Evolutionary conservation across 2,888 invertebrate genomes (phyloP).

Genomic region (Zygogramma bicolorata): DNA sequence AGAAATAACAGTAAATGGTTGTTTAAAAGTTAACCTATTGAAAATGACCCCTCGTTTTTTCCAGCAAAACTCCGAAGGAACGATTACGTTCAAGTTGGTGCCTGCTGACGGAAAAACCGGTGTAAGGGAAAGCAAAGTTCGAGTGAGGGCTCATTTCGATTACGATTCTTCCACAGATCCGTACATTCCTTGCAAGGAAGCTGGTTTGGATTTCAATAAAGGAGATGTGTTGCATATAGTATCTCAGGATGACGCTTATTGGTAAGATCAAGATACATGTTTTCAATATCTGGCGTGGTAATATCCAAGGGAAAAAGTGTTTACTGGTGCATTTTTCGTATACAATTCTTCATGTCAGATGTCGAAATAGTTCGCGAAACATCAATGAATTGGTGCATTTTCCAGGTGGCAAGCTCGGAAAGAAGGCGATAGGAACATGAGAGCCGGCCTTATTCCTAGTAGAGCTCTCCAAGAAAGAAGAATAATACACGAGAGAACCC

Average conservation of each 20-base stretch:
- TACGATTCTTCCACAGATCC: slow-evolving; percentile 91
- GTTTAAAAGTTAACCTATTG: too few relatives aligned
- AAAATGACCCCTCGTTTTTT: too few relatives aligned
- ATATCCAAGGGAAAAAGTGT: too few relatives aligned
- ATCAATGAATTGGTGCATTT: too few relatives aligned
- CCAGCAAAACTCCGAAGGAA: slow-evolving; percentile 94
- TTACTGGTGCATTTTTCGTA: too few relatives aligned
- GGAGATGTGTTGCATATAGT: slow-evolving; percentile 96
- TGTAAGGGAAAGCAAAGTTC: slow-evolving; percentile 89
- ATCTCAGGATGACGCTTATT: slow-evolving; percentile 86
- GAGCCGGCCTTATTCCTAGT: slow-evolving; percentile 96
- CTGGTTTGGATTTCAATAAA: slow-evolving; percentile 90
- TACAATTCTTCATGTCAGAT: too few relatives aligned
- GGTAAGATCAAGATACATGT: slow-evolving; percentile 68
- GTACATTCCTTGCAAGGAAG: slow-evolving; percentile 97
- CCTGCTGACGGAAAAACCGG: slow-evolving; percentile 87
- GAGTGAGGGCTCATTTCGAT: slow-evolving; percentile 92
- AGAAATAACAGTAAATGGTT: too few relatives aligned
- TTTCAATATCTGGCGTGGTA: neutral
- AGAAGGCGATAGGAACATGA: slow-evolving; percentile 90
- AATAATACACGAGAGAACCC: slow-evolving; percentile 82
- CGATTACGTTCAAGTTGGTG: slow-evolving; percentile 95
- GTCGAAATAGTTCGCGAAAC: too few relatives aligned
- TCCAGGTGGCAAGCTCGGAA: slow-evolving; percentile 91
- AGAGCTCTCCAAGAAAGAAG: slow-evolving; percentile 90